phyloP scores from a whole-genome alignment of 2,113 vertebrate genomes.

The Gila orcuttii region DNA sequence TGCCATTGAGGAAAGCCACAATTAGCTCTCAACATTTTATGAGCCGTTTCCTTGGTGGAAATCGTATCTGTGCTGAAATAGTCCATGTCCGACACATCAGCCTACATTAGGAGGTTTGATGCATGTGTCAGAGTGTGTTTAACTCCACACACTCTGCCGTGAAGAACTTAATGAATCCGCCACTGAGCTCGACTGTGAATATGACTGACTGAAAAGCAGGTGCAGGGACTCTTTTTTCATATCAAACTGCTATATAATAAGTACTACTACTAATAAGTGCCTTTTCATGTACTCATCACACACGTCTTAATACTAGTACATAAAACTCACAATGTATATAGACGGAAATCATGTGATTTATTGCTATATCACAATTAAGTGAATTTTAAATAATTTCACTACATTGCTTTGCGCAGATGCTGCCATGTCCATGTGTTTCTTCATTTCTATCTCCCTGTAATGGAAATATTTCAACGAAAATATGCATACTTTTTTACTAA shows the following conservation, averaged over 20 bases:
- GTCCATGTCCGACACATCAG: slow-evolving; percentile 34
- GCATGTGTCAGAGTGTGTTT: not conserved
- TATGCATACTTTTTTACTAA: no score
- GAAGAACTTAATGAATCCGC: not conserved
- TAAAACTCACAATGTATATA: no score
- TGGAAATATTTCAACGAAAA: no score
- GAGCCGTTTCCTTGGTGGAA: slow-evolving; percentile 11
- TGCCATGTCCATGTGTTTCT: not conserved
- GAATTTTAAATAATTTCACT: not conserved
- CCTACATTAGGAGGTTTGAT: slow-evolving; percentile 10
- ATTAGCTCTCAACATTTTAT: slow-evolving; percentile 20
- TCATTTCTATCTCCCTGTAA: no score
- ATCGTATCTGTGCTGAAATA: not conserved
- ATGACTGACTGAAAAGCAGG: not conserved
- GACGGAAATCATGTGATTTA: not conserved
- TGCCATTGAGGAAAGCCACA: slow-evolving; percentile 28
- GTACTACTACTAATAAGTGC: no score
- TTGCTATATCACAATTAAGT: not conserved
- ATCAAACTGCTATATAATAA: not conserved
- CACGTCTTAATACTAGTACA: not conserved
- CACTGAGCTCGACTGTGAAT: not conserved
- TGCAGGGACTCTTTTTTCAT: not conserved
- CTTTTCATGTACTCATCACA: not conserved
- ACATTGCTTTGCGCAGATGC: not conserved
- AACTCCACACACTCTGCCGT: not conserved